A percentile compares a stretch with the other conserved stretches of the same genome.
These are phyloP conservation scores for Cacoxenus indagator DNA, from an alignment of 2,888 invertebrate species.

Conservation along the genomic window DNA sequence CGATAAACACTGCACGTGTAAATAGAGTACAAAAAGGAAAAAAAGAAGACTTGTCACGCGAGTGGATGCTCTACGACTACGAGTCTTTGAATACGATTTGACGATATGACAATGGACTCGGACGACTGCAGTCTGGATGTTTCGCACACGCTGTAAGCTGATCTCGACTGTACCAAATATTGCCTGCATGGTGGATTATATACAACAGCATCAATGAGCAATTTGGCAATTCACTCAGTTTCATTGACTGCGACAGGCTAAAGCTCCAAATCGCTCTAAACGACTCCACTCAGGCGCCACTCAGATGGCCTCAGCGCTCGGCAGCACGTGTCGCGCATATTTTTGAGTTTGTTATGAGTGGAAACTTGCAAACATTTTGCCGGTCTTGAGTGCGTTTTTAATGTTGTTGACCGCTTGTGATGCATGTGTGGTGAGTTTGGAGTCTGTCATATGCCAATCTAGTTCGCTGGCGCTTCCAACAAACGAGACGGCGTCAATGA, in stretches of 20 bases:
- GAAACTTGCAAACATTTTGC: constrained; percentile 16
- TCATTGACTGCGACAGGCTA: neutral
- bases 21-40: too few species aligned
- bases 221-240: neutral
- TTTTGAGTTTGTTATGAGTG: constrained; percentile 21
- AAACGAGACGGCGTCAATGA: neutral
- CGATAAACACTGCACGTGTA: too few species aligned
- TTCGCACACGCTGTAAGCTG: constrained; percentile 53
- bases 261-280: too few species aligned
- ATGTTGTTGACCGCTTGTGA: neutral
- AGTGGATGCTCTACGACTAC: too few species aligned
- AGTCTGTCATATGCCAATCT: neutral
- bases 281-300: neutral
- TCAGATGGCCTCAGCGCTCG: neutral
- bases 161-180: constrained; percentile 52
- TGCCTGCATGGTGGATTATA: constrained; percentile 51
- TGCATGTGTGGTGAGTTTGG: constrained; percentile 2
- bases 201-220: constrained; percentile 16
- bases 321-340: neutral
- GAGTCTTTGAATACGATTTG: too few species aligned
- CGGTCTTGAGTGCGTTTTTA: neutral
- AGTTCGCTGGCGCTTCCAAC: neutral
- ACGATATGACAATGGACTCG: too few species aligned
- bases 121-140: too few species aligned
- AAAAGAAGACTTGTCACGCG: too few species aligned